A percentile compares a stretch with the other conserved stretches of the same genome.
Conservation (phyloP, 2,113 vertebrate species). For the Syrrhaptes paradoxus region DNA sequence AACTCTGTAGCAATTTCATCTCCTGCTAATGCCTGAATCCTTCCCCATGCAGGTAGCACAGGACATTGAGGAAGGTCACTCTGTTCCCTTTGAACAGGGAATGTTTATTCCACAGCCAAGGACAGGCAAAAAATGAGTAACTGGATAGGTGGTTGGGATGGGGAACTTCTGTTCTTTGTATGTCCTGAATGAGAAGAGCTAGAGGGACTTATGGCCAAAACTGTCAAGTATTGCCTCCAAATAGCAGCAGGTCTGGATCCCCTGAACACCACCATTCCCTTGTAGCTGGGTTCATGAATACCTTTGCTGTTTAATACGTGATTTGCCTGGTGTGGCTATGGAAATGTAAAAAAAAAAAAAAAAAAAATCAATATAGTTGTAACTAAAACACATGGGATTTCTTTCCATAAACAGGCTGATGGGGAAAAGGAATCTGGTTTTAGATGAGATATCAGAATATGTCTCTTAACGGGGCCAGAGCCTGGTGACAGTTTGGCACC, state of each 20-base stretch:
- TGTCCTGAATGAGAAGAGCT: not conserved
- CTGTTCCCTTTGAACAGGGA: not conserved
- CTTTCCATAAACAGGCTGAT: not conserved
- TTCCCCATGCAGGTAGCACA: not conserved
- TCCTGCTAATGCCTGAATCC: not conserved
- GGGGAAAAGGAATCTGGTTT: not conserved
- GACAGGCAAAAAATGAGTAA: not conserved
- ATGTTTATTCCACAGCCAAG: not conserved
- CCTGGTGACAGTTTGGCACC: not conserved
- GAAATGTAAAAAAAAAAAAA: not conserved
- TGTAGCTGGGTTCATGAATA: not conserved
- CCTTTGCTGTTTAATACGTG: not conserved
- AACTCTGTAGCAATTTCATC: not conserved
- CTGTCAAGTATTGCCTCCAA: not conserved
- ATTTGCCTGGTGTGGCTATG: not conserved
- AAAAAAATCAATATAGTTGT: not conserved
- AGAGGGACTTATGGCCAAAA: not conserved
- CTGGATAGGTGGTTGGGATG: not conserved
- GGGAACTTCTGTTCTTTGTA: not conserved
- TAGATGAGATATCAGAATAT: not conserved
- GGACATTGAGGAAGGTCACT: not conserved
- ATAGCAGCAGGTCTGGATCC: not conserved
- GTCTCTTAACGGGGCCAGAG: not conserved
- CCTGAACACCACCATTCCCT: not conserved
- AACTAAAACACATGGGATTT: not conserved